Base-by-base conservation (phyloP, 2,113 vertebrate species). In the Oncorhynchus clarkii region DNA sequence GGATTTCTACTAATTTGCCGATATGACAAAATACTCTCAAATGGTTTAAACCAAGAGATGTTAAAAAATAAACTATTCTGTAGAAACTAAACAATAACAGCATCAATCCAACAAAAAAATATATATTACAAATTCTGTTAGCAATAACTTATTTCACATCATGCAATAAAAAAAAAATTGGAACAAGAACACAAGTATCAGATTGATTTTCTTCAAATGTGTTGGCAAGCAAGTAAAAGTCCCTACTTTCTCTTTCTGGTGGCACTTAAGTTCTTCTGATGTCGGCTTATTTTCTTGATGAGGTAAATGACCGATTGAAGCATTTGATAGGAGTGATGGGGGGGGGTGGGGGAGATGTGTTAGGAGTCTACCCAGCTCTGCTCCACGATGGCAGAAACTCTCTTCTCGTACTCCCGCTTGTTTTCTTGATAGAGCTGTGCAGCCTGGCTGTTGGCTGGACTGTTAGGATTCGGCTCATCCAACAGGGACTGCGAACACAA, bases 401-500 rank as follows among this genome's bases (percentile, higher is more conserved):
- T 95, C 89, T 99, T 99, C 92, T 99, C 97, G 34, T 99, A 99
- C 90, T 99, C 97, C 51, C 97, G 93, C 88, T 99, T 99, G 92
- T 98, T 98, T 92, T 99, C 98, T 90, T 99, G 98, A 89, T 99
- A 99, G 84, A 99, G 96, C 82, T 99, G 98, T 81, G 98, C 98
- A 5, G 98, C 98, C 93, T 99, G 98, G 84, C 98, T 99, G 91
- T 99, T 99, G 51, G 98, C 98, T 54, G 97, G 97, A 83, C 97
- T 99, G 92, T 99, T 99, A 59, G 97, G 97, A 84, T 99, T 99
- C 0, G 97, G 98, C 91, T 99, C 98, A 74, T 99, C 98, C 88
- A 99, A 91, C 90, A 99, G 94, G 74, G 98, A 99, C 97, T 99
- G 83, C 1, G 39, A 45, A 14, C 18, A 65, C 20, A 62, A 22